Base-by-base conservation (phyloP, 2,113 vertebrate species). In the Hiodon tergisus region DNA sequence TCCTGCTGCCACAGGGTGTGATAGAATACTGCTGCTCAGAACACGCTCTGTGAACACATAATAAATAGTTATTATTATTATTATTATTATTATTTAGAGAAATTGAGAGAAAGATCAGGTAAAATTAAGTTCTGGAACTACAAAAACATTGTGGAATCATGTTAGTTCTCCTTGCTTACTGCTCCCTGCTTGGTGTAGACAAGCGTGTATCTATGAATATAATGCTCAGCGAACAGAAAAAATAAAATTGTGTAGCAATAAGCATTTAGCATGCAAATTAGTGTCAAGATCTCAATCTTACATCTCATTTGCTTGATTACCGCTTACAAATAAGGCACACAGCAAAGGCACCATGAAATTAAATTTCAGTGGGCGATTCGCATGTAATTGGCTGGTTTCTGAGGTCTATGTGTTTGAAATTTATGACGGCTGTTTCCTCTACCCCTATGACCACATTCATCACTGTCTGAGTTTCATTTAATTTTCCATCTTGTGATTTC, bases 241-340 rank as follows among this genome's bases (percentile, higher is more conserved):
- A 74, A 74, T 31, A 31, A 55, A 13, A 51, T 53, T 5, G 5
- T 3, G 46, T 67, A 4, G 51, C 48, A 31, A 58, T 68, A 57
- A 75, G 73, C 62, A 50, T 55, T 74, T 74, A 74, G 62, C 73
- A 74, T 74, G 62, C 73, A 75, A 68, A 75, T 68, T 50, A 75
- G 11, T 57, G 52, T 31, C 13, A 14, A 75, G 73, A 75, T 75
- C 65, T 57, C 65, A 59, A 59, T 68, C 73, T 68, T 75, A 68
- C 73, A 57, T 52, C 62, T 67, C 54, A 67, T 74, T 67, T 75
- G 54, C 52, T 7, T 46, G 73, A 68, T 75, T 75, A 75, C 52
- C 53, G 59, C 63, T 68, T 67, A 68, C 53, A 75, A 68, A 75
- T 75, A 75, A 57, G 54, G 54, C 46, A 52, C 55, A 9, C 13